Evolutionary conservation across 2,113 vertebrate genomes (phyloP).

Genomic region (Lucifuga dentata): DNA sequence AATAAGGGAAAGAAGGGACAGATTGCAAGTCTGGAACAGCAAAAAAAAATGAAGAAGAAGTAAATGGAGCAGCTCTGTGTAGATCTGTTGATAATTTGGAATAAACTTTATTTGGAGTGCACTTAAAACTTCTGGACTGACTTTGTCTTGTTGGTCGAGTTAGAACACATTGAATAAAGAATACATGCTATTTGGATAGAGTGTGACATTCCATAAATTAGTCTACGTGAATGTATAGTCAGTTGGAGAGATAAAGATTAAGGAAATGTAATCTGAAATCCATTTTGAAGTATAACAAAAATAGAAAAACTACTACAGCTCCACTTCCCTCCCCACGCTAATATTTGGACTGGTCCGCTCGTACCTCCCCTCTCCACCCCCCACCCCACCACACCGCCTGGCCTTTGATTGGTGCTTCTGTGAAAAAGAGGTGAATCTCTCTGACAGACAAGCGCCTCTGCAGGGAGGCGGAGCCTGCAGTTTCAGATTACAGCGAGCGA

Average conservation of each 20-base stretch:
- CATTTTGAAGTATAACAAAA: background rate
- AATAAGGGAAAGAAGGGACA: conserved; percentile 60
- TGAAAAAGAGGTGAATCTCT: conserved; percentile 66
- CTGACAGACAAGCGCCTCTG: conserved; percentile 68
- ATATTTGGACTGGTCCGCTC: conserved; percentile 2
- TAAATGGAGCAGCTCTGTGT: conserved; percentile 67
- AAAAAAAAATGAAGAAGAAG: conserved; percentile 65
- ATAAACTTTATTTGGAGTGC: conserved; percentile 59
- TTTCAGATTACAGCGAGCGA: conserved; percentile 80
- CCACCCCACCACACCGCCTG: conserved; percentile 19
- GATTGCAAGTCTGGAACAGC: conserved; percentile 71
- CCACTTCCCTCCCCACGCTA: background rate
- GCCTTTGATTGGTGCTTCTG: conserved; percentile 61
- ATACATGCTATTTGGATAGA: conserved; percentile 3
- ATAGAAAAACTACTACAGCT: background rate
- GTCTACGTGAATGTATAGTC: background rate
- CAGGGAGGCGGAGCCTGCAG: conserved; percentile 66
- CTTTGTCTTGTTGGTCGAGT: conserved; percentile 54
- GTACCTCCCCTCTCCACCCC: background rate
- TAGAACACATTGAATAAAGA: conserved; percentile 19
- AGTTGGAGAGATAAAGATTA: background rate
- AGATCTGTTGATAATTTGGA: conserved; percentile 62
- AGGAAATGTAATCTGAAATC: background rate
- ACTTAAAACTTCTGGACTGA: conserved; percentile 54
- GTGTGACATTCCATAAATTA: conserved; percentile 7